A percentile compares a stretch with the other conserved stretches of the same genome.
phyloP scores from a whole-genome alignment of 2,797 vertebrate species.

The Oreochromis mossambicus region DNA sequence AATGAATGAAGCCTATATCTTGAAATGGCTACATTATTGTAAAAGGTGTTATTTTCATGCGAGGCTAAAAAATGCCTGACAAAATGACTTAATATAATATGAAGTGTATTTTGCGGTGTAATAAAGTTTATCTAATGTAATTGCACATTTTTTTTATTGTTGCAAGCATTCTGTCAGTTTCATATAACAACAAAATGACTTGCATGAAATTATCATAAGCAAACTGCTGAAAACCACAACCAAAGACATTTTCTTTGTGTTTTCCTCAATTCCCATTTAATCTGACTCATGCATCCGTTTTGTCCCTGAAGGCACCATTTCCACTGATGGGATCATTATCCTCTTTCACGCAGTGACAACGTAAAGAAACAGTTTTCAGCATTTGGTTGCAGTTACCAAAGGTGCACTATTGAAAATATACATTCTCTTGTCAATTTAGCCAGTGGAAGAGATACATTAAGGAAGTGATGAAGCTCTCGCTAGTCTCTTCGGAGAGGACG shows the following conservation, averaged over 20 bases:
- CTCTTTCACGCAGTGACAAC: slow-evolving; percentile 33
- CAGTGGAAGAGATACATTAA: slow-evolving; percentile 3
- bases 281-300: slow-evolving; percentile 21
- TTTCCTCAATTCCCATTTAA: slow-evolving; percentile 48
- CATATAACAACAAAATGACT: slow-evolving; percentile 21
- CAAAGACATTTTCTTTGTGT: slow-evolving; percentile 15
- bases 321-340: slow-evolving; percentile 56
- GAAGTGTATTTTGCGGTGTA: background rate
- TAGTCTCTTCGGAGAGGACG: background rate
- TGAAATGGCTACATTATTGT: background rate
- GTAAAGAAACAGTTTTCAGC: slow-evolving; percentile 20
- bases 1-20: background rate
- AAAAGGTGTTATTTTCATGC: background rate
- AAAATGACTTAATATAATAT: background rate
- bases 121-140: slow-evolving; percentile 21
- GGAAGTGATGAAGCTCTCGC: background rate
- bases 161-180: background rate
- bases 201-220: slow-evolving; percentile 7
- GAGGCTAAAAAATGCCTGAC: background rate
- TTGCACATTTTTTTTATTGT: slow-evolving; percentile 4
- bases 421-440: background rate
- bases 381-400: slow-evolving; percentile 7
- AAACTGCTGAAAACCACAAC: slow-evolving; percentile 17
- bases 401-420: slow-evolving; percentile 4
- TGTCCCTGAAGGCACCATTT: slow-evolving; percentile 48